Evolutionary conservation across 2,888 invertebrate genomes (phyloP).

Genomic region (Heliconius ethilla): DNA sequence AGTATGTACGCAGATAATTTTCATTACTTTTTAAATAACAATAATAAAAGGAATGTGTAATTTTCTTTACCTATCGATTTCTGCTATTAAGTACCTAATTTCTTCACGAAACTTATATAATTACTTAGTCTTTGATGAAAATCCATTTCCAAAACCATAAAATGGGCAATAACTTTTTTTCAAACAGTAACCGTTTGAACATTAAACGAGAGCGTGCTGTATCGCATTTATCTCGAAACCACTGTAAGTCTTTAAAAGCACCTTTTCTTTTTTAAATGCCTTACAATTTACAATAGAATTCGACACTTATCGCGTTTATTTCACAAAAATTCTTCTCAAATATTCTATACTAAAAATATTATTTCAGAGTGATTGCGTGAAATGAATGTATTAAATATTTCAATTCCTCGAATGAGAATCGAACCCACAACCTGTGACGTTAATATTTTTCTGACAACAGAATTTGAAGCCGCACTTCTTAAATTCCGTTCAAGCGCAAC

Average conservation of each 20-base stretch:
- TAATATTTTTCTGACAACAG: too few relatives aligned
- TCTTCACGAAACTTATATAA: not conserved
- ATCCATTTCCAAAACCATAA: slow-evolving; percentile 5
- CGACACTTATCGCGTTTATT: not conserved
- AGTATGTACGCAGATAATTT: too few relatives aligned
- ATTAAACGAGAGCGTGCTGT: slow-evolving; percentile 35
- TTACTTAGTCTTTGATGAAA: not conserved
- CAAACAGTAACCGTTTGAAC: slow-evolving; percentile 20
- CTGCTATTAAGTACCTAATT: not conserved
- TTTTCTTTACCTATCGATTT: too few relatives aligned
- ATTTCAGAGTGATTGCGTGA: not conserved
- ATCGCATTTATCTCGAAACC: slow-evolving; percentile 37
- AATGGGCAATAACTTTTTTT: slow-evolving; percentile 26
- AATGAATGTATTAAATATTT: too few relatives aligned
- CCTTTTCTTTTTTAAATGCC: slow-evolving; percentile 22
- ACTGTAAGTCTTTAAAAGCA: slow-evolving; percentile 27
- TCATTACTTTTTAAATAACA: too few relatives aligned
- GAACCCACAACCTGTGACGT: too few relatives aligned
- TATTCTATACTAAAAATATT: not conserved
- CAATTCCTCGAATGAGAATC: too few relatives aligned
- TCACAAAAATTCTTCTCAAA: not conserved
- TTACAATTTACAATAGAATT: slow-evolving; percentile 18
- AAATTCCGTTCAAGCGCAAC: too few relatives aligned
- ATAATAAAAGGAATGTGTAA: too few relatives aligned
- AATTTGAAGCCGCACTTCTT: too few relatives aligned